Evolutionary conservation across 1,140 invertebrate genomes (phyloP).

Genomic region (Sitobion miscanthi): DNA sequence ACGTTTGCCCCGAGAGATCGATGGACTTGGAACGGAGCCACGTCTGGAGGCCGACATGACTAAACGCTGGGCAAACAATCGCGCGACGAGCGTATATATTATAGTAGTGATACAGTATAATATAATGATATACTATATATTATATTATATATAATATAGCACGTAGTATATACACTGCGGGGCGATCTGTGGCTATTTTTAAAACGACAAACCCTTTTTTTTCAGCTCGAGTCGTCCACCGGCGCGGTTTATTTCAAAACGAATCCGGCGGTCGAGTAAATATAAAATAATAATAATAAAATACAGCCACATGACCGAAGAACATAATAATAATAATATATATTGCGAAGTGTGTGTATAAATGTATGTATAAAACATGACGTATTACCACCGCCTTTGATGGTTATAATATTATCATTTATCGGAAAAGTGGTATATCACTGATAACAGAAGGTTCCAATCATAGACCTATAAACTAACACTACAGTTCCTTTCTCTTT

Average conservation of each 20-base stretch:
- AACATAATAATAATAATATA: background rate
- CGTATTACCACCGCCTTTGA: too few species aligned
- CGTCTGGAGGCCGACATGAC: background rate
- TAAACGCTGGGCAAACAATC: background rate
- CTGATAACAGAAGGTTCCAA: background rate
- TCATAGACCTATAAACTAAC: too few species aligned
- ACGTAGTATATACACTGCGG: slow-evolving; percentile 4
- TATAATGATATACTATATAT: background rate
- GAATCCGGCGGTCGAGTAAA: background rate
- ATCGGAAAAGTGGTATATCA: background rate
- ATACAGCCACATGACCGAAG: background rate
- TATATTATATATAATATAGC: background rate
- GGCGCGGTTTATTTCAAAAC: background rate
- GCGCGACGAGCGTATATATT: background rate
- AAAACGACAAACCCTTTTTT: background rate
- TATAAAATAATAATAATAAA: background rate
- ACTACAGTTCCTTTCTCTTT: too few species aligned
- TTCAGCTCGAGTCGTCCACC: background rate
- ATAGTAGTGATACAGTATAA: background rate
- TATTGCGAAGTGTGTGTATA: background rate
- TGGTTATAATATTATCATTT: too few species aligned
- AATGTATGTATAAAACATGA: too few species aligned
- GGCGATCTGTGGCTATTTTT: background rate
- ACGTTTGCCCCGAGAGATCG: background rate
- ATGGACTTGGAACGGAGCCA: slow-evolving; percentile 31